Evolutionary conservation across 2,113 vertebrate species (phyloP).

Genomic region (Pitta sordida): DNA sequence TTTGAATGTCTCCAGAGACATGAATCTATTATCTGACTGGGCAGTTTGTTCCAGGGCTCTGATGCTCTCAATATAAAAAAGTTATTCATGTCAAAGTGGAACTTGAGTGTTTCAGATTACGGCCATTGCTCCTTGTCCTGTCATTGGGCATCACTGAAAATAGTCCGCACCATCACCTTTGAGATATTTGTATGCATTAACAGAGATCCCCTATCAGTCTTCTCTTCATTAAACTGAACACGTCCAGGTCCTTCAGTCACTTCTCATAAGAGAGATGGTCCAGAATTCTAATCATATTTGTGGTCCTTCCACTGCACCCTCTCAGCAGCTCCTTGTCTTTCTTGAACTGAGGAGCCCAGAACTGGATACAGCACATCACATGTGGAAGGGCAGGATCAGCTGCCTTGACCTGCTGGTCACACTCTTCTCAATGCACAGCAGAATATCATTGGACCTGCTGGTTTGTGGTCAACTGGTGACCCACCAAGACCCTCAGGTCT

Average conservation of each 20-base stretch:
- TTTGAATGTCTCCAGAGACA: neutral
- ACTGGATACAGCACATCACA: too few species aligned
- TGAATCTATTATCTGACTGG: neutral
- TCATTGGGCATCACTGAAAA: accelerated
- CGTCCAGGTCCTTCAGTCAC: neutral
- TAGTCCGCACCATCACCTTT: neutral
- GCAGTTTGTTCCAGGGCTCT: neutral
- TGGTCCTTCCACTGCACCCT: neutral
- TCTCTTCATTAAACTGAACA: neutral
- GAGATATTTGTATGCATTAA: neutral
- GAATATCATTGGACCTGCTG: neutral
- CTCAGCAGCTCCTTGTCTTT: too few species aligned
- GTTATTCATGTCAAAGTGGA: accelerated
- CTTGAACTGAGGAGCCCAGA: too few species aligned
- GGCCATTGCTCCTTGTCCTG: accelerated
- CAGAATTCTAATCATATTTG: neutral
- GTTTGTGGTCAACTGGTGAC: neutral
- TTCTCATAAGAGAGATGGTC: neutral
- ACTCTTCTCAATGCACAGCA: neutral
- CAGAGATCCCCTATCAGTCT: neutral
- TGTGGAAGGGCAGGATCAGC: neutral
- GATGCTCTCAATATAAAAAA: neutral
- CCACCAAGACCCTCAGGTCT: neutral
- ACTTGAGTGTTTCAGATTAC: neutral
- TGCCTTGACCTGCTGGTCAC: neutral